Conservation (phyloP, 2,888 invertebrate species). For the Mechanitis mazaeus region DNA sequence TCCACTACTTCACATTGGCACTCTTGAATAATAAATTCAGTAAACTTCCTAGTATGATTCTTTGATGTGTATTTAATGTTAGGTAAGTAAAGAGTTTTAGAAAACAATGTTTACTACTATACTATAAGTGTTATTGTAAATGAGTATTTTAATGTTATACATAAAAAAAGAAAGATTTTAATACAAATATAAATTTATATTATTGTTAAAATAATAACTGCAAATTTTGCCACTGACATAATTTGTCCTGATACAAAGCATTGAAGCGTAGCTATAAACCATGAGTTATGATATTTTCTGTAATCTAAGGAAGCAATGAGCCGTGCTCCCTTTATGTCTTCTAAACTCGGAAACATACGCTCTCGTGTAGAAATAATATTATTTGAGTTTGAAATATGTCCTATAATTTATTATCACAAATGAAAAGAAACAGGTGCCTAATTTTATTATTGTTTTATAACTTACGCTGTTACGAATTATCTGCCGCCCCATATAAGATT, state of each 20-base stretch:
- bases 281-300: conserved; percentile 8
- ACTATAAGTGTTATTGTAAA: no score
- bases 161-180: no score
- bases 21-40: no score
- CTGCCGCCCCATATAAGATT: no score
- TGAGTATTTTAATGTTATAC: no score
- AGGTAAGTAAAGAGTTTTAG: no score
- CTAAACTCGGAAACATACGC: conserved; percentile 18
- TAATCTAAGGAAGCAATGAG: conserved; percentile 21
- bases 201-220: not conserved
- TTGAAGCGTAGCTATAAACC: conserved; percentile 12
- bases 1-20: no score
- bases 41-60: no score
- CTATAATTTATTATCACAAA: conserved; percentile 7
- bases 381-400: conserved; percentile 9
- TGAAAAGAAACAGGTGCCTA: not conserved
- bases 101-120: no score
- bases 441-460: conserved; percentile 1
- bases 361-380: conserved; percentile 22
- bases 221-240: not conserved
- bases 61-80: no score
- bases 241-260: not conserved
- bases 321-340: conserved; percentile 14
- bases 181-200: not conserved
- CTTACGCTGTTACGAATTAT: no score